Conservation (phyloP, 2,888 invertebrate genomes). For the Drosophila anceps region DNA sequence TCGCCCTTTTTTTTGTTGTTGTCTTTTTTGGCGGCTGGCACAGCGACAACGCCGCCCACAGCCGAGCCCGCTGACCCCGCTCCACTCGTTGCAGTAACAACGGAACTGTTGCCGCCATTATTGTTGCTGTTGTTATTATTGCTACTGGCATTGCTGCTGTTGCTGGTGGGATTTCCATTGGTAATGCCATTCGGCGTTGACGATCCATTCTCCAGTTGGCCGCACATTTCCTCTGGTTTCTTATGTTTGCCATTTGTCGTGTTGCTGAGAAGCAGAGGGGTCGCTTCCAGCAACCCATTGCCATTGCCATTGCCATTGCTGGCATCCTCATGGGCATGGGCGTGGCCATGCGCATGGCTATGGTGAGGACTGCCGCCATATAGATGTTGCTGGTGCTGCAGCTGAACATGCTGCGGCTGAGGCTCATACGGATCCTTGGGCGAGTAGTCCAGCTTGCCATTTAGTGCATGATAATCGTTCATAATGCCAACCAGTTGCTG, state of each 20-base stretch:
- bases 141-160: constrained; percentile 1
- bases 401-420: constrained; percentile 67
- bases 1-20: constrained; percentile 90
- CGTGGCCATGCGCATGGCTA: constrained; percentile 52
- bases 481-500: constrained; percentile 74
- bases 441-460: constrained; percentile 83
- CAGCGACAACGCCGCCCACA: constrained; percentile 21
- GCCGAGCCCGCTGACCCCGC: constrained; percentile 27
- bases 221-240: constrained; percentile 72
- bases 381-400: constrained; percentile 78
- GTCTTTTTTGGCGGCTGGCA: constrained; percentile 87
- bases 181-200: constrained; percentile 48
- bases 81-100: constrained; percentile 1
- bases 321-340: constrained; percentile 46
- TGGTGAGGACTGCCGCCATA: constrained; percentile 82
- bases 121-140: constrained; percentile 14
- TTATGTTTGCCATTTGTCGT: constrained; percentile 61
- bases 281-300: constrained; percentile 55
- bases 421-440: constrained; percentile 82
- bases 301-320: constrained; percentile 34
- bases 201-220: constrained; percentile 56
- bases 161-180: constrained; percentile 18
- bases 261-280: constrained; percentile 48
- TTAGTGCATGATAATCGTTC: constrained; percentile 79
- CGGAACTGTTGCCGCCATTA: constrained; percentile 18